A percentile compares a stretch with the other conserved stretches of the same genome.
phyloP scores from a whole-genome alignment of 2,888 invertebrate species.

The Oligia strigilis region DNA sequence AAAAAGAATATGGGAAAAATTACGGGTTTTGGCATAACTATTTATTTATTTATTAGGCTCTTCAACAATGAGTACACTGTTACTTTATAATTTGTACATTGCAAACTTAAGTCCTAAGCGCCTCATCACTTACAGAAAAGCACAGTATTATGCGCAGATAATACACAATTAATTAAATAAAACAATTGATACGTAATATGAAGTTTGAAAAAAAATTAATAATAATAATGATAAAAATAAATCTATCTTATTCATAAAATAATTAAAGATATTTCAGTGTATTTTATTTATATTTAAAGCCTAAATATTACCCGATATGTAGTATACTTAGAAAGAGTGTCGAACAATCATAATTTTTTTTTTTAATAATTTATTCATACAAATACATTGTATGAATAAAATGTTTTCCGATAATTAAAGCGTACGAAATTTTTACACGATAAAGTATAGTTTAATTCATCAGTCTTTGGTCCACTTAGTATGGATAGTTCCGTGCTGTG shows the following conservation, averaged over 20 bases:
- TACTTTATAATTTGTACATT: too few species aligned
- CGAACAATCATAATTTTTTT: neutral
- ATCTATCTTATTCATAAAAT: neutral
- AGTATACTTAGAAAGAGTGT: neutral
- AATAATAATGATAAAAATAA: too few species aligned
- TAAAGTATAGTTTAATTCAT: neutral
- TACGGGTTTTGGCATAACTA: neutral
- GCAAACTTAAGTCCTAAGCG: too few species aligned
- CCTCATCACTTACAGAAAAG: too few species aligned
- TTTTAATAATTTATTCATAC: too few species aligned
- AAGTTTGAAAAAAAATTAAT: too few species aligned
- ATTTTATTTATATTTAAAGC: conserved; percentile 17
- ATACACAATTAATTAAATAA: too few species aligned
- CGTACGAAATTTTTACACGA: neutral
- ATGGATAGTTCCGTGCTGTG: conserved; percentile 49
- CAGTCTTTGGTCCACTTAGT: conserved; percentile 9
- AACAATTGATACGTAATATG: too few species aligned
- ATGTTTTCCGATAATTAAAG: neutral
- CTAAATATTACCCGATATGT: neutral
- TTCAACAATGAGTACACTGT: too few species aligned
- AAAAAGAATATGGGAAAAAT: neutral
- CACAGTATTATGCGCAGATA: too few species aligned
- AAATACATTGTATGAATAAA: neutral
- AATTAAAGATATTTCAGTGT: neutral
- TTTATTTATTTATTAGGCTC: too few species aligned